Percentiles rank a stretch among this genome's conserved stretches.
Conservation (phyloP, 2,888 invertebrate genomes). For the Eilema caniola region DNA sequence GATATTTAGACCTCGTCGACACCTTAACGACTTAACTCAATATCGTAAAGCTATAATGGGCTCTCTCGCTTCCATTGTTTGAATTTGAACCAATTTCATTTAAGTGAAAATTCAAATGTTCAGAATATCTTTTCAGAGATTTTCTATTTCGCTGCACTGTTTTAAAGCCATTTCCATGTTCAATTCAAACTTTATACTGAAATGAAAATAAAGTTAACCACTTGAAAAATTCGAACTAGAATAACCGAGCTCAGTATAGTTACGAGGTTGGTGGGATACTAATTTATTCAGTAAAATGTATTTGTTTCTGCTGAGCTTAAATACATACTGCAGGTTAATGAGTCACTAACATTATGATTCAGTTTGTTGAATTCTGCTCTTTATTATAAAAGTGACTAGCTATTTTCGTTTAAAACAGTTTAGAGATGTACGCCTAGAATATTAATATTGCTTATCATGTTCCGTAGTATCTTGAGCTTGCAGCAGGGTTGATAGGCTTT, state of each 20-base stretch:
- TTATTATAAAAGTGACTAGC: slow-evolving; percentile 35
- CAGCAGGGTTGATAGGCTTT: slow-evolving; percentile 30
- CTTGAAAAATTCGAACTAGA: slow-evolving; percentile 36
- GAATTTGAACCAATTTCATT: slow-evolving; percentile 20
- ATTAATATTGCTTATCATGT: slow-evolving; percentile 51
- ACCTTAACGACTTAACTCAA: slow-evolving; percentile 33
- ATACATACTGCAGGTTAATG: slow-evolving; percentile 45
- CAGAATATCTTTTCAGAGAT: slow-evolving; percentile 21
- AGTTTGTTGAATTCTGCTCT: slow-evolving; percentile 35
- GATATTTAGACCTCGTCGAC: slow-evolving; percentile 28
- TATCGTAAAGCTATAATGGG: slow-evolving; percentile 25
- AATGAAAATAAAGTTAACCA: slow-evolving; percentile 40
- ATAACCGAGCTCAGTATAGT: slow-evolving; percentile 30
- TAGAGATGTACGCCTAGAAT: slow-evolving; percentile 28
- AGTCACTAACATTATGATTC: slow-evolving; percentile 49
- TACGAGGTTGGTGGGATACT: slow-evolving; percentile 32
- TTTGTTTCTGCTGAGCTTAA: slow-evolving; percentile 39
- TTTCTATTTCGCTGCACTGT: slow-evolving; percentile 31
- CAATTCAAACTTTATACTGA: slow-evolving; percentile 30
- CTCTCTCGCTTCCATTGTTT: slow-evolving; percentile 31
- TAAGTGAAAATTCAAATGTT: slow-evolving; percentile 14
- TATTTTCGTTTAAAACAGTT: slow-evolving; percentile 34
- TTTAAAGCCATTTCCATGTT: slow-evolving; percentile 47
- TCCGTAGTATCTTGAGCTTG: slow-evolving; percentile 42
- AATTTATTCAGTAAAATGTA: slow-evolving; percentile 46